These are phyloP conservation scores for Ectemnius cavifrons DNA, from an alignment of 2,888 invertebrate genomes.

Conservation along the genomic window DNA sequence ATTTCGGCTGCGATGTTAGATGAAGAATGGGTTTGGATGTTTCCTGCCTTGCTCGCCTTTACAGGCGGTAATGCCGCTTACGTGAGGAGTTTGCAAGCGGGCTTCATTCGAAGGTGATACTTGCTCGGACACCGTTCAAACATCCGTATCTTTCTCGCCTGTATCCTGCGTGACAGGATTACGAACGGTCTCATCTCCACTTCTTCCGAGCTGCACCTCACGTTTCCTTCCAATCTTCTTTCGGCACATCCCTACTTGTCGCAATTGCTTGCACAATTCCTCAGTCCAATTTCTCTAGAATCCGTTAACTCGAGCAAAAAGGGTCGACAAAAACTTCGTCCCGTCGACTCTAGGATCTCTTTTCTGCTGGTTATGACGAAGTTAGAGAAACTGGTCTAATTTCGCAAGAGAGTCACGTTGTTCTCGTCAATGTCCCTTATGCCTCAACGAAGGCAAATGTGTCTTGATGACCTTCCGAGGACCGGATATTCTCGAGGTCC, in stretches of 20 bases:
- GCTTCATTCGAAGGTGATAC: slow-evolving; percentile 15
- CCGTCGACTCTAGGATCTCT: too few relatives aligned
- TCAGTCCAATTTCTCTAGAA: too few relatives aligned
- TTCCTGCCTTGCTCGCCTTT: slow-evolving; percentile 44
- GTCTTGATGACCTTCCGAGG: too few relatives aligned
- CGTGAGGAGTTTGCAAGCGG: slow-evolving; percentile 46
- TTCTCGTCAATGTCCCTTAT: background rate
- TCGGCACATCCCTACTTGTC: background rate
- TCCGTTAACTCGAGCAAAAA: too few relatives aligned
- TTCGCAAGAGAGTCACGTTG: too few relatives aligned
- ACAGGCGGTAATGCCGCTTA: slow-evolving; percentile 32
- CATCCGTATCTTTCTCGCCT: slow-evolving; percentile 34
- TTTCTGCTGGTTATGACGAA: too few relatives aligned
- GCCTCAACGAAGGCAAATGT: background rate
- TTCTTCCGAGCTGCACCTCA: background rate
- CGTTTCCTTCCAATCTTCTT: slow-evolving; percentile 1
- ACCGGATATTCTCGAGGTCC: slow-evolving; percentile 20
- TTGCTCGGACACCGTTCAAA: slow-evolving; percentile 33
- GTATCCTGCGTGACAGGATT: slow-evolving; percentile 20
- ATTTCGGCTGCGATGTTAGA: too few relatives aligned
- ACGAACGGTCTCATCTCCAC: background rate
- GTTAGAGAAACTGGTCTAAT: too few relatives aligned
- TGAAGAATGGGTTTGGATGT: background rate
- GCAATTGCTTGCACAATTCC: too few relatives aligned
- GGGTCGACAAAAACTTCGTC: too few relatives aligned